These are phyloP conservation scores for Xylota sylvarum DNA, from an alignment of 2,888 invertebrate species.

Conservation along the genomic window DNA sequence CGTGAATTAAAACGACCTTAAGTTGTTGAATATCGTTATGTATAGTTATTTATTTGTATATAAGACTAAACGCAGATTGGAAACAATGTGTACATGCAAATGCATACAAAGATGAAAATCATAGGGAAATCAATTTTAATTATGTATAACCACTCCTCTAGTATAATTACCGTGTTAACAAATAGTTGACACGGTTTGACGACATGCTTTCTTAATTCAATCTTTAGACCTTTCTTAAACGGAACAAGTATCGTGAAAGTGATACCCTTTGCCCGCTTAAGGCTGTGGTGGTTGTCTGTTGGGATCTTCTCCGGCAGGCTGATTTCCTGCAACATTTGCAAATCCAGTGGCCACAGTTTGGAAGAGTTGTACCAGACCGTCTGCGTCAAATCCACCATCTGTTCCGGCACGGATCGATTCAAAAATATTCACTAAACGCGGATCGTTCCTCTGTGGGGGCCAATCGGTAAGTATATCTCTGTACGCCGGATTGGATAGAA, in stretches of 20 bases:
- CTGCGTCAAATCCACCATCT: constrained; percentile 72
- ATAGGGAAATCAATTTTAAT: constrained; percentile 40
- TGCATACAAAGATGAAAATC: constrained; percentile 42
- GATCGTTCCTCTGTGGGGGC: constrained; percentile 47
- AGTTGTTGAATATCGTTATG: constrained; percentile 25
- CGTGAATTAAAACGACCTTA: neutral
- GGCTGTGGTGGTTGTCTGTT: constrained; percentile 79
- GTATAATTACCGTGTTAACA: constrained; percentile 27
- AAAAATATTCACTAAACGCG: constrained; percentile 45
- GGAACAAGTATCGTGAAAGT: neutral
- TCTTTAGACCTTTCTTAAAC: constrained; percentile 28
- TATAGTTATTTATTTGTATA: constrained; percentile 55
- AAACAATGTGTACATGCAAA: constrained; percentile 50
- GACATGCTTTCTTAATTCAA: constrained; percentile 30
- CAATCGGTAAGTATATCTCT: constrained; percentile 41
- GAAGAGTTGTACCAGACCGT: constrained; percentile 81
- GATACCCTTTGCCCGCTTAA: constrained; percentile 21
- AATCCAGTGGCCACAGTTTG: constrained; percentile 81
- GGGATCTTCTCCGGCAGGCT: constrained; percentile 61
- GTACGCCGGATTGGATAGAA: constrained; percentile 81
- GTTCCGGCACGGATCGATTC: constrained; percentile 37
- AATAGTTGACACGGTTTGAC: constrained; percentile 22
- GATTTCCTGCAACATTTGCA: constrained; percentile 73
- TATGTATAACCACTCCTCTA: constrained; percentile 37
- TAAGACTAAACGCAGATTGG: constrained; percentile 64